Percentiles rank a stretch among this genome's conserved stretches.
Evolutionary conservation across 2,113 vertebrate species (phyloP).

Genomic region (Uria aalge): DNA sequence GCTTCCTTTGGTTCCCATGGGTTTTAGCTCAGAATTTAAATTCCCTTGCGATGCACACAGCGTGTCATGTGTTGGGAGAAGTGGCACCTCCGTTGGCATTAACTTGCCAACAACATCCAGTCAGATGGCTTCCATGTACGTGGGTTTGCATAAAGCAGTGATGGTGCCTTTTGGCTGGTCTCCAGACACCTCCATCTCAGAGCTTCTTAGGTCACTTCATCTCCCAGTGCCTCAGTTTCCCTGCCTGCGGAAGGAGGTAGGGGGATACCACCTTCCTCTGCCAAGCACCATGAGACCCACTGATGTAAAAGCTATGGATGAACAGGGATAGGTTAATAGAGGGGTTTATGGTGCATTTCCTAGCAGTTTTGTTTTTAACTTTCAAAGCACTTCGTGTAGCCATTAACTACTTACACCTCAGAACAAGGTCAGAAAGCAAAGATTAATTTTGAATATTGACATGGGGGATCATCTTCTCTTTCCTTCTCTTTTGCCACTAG

Average conservation of each 20-base stretch:
- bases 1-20: not conserved
- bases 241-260: not conserved
- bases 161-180: not conserved
- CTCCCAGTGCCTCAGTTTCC: not conserved
- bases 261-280: not conserved
- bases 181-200: not conserved
- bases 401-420: not conserved
- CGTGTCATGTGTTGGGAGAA: accelerated
- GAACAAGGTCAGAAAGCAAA: not conserved
- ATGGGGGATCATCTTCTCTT: not conserved
- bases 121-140: not conserved
- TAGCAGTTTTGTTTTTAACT: not conserved
- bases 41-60: accelerated
- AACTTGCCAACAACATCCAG: not conserved
- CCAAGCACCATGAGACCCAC: not conserved
- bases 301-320: not conserved
- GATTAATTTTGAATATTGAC: not conserved
- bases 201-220: not conserved
- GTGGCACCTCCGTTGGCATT: not conserved
- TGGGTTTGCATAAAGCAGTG: not conserved
- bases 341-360: not conserved
- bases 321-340: accelerated
- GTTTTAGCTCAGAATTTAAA: not conserved
- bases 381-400: not conserved
- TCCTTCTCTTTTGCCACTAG: not conserved